Evolutionary conservation across 2,797 vertebrate genomes (phyloP), one percentile per base, ranked within the genome.

Genomic region (Amphiprion clarkii): DNA sequence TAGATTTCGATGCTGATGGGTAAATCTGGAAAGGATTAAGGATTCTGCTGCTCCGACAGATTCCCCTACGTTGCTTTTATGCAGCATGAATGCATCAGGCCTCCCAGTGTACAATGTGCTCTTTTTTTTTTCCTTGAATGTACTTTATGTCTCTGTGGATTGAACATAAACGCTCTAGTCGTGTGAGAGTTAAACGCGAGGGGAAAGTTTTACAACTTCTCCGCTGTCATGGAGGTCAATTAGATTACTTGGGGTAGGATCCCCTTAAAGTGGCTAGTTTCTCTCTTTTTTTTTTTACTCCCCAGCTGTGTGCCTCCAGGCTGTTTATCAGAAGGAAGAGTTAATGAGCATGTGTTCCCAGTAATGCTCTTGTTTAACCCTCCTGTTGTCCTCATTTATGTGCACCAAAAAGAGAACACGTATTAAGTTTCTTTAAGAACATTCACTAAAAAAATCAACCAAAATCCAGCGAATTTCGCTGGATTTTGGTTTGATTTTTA

Each of bases 1-100:
- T 93, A 91, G 90, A 92, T 88, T 89, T 87, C 42, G 64, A 88
- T 90, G 87, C 88, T 90, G 89, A 92, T 88, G 91, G 88, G 83
- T 85, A 91, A 92, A 92, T 94, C 93, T 94, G 92, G 91, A 92
- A 90, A 84, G 84, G 79, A 92, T 94, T 92, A 94, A 46, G 76
- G 56, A 79, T 92, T 93, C 82, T 92, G 91, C 91, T 88, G 88
- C 78, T 83, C 65, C 40, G 64, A 87, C 90, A 91, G 88, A 92
- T 91, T 92, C 82, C 67, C 77, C 78, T 66, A 85, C 81, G 78
- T 90, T 90, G 87, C 92, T 88, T 87, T 89, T 80, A 81, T 79
- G 75, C 85, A 72, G 76, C 78, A 78, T 85, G 86, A 90, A 89
- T 66, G 69, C 71, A 84, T 85, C 82, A 82, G 78, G 72, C 77